phyloP scores from a whole-genome alignment of 1,140 invertebrate species.

The Drosophila sechellia region DNA sequence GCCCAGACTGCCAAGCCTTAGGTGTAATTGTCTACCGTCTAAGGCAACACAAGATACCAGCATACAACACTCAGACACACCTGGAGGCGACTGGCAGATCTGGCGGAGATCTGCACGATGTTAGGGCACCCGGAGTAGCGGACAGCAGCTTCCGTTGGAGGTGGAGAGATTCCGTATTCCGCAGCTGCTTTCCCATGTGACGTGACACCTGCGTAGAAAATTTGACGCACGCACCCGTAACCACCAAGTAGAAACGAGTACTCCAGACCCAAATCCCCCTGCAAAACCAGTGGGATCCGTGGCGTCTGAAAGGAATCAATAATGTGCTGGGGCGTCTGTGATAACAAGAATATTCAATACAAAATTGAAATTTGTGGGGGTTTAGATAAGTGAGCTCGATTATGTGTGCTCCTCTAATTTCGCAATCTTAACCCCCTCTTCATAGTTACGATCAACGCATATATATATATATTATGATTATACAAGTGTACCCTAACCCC shows the following conservation, averaged over 20 bases:
- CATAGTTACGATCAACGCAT: neutral
- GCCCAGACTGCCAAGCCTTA: slow-evolving; percentile 65
- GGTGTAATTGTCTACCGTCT: neutral
- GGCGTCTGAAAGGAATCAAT: neutral
- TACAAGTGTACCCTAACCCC: neutral
- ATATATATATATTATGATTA: slow-evolving; percentile 5
- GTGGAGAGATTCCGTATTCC: too few species aligned
- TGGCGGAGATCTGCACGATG: slow-evolving; percentile 10
- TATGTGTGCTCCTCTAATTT: slow-evolving; percentile 8
- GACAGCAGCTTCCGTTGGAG: neutral
- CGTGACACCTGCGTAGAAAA: slow-evolving; percentile 9
- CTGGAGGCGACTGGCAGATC: neutral
- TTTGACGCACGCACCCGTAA: slow-evolving; percentile 18
- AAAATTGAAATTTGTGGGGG: neutral
- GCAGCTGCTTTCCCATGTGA: slow-evolving; percentile 6
- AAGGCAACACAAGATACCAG: neutral
- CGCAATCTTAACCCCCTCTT: slow-evolving; percentile 1
- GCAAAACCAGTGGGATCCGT: neutral
- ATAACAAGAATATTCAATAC: slow-evolving; percentile 24
- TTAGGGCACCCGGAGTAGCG: neutral
- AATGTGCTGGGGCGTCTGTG: slow-evolving; percentile 38
- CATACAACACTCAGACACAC: slow-evolving; percentile 12
- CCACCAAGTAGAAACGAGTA: slow-evolving; percentile 7
- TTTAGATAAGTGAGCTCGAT: slow-evolving; percentile 13
- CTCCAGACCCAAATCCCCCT: neutral